A percentile compares a stretch with the other conserved stretches of the same genome.
Conservation (phyloP, 2,888 invertebrate genomes). For the Scrobipalpa costella region DNA sequence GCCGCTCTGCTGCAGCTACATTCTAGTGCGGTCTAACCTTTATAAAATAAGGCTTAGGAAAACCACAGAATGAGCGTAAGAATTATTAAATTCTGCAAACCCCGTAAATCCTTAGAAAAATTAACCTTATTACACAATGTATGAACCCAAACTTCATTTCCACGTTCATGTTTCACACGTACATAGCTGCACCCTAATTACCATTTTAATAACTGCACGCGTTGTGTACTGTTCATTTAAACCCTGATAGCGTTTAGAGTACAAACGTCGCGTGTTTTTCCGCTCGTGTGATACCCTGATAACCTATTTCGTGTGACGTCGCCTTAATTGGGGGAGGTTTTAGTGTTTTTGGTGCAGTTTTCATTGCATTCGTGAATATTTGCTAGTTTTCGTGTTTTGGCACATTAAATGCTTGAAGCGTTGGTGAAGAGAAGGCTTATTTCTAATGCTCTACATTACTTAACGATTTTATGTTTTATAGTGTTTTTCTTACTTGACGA, state of each 20-base stretch:
- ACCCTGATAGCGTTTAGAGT: conserved; percentile 24
- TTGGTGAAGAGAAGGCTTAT: too few relatives aligned
- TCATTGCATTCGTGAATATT: neutral
- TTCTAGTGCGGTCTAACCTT: too few relatives aligned
- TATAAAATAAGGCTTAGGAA: too few relatives aligned
- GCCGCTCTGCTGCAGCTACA: too few relatives aligned
- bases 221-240: conserved; percentile 21
- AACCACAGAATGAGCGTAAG: too few relatives aligned
- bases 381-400: neutral
- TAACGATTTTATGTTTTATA: too few relatives aligned
- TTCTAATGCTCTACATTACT: too few relatives aligned
- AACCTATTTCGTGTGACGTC: conserved; percentile 17
- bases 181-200: conserved; percentile 22
- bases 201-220: conserved; percentile 30
- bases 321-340: conserved; percentile 7
- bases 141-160: conserved; percentile 5
- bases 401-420: too few relatives aligned
- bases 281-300: conserved; percentile 18
- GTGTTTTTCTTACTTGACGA: too few relatives aligned
- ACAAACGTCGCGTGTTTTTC: conserved; percentile 20
- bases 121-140: neutral
- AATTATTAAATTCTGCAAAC: too few relatives aligned
- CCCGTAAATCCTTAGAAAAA: neutral
- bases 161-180: neutral
- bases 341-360: neutral